Base-by-base conservation (phyloP, 35 echinoderm and acorn worm genomes). In the Heliocidaris tuberculata region DNA sequence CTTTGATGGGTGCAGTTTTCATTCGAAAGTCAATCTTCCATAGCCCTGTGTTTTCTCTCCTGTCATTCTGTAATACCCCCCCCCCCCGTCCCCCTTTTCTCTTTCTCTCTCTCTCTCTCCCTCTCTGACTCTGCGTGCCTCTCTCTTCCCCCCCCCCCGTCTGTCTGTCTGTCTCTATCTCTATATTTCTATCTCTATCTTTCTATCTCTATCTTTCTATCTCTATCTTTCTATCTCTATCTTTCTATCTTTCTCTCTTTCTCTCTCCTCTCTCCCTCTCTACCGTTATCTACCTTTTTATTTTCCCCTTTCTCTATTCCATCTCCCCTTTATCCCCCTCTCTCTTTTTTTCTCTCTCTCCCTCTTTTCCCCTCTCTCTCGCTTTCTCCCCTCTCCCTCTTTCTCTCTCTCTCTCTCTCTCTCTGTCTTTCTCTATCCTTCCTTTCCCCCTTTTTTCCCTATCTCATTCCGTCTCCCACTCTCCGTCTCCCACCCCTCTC, bases 11-110 rank as follows among this genome's bases (percentile, higher is more conserved):
- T 7, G 65, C 65, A 78, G 65, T 78, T 78, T 78, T 78, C 65
- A 78, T 78, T 78, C 65, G 65, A 78, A 78, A 78, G 65, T 78
- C 65, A 78, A 78, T 78, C 65, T 78, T 78, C 65, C 65, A n/a
- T 78, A 27, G 65, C 65, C 65, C 65, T 78, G 65, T 78, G 65
- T 78, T 21, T 78, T 78, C 65, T 78, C 65, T n/a, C 65, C 65
- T 78, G 65, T 78, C 65, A 78, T 78, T 78, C 19, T 78, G 19
- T 78, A 78, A 78, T 78, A 78, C 15, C 65, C 65, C 15, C 65
- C 15, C 65, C 17, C 17, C 27, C 19, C 0, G 6, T 42, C 15
- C 65, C 17, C 21, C 7, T 2, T 78, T 6, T 78, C 19, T 24
- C 65, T 78, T 19, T n/a, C 65, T 78, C 27, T 21, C 21, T n/a